Conservation (phyloP, 2,797 vertebrate species). For the Sebastes ruberrimus region DNA sequence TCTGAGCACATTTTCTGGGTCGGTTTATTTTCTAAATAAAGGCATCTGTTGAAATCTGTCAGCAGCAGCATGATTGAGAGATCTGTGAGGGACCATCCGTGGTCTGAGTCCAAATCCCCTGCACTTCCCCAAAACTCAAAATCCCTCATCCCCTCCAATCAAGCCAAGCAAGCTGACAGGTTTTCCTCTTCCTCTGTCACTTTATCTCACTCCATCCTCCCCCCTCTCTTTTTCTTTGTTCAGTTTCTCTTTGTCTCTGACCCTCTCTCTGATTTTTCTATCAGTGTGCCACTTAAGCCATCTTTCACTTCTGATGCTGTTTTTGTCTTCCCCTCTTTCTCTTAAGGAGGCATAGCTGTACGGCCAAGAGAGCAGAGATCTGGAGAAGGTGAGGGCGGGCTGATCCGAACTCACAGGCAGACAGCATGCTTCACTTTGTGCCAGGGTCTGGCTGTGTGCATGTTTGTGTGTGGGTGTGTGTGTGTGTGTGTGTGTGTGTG, state of each 20-base stretch:
- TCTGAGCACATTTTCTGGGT: constrained; percentile 33
- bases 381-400: not conserved
- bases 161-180: constrained; percentile 20
- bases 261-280: not conserved
- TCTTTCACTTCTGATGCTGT: not conserved
- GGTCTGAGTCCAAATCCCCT: constrained; percentile 37
- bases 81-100: not conserved
- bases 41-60: constrained; percentile 28
- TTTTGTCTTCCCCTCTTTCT: not conserved
- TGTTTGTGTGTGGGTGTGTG: not conserved
- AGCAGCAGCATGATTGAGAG: constrained; percentile 36
- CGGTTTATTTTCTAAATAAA: constrained; percentile 35
- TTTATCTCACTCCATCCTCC: not conserved
- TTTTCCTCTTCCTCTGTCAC: constrained; percentile 1
- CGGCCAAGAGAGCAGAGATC: constrained; percentile 6
- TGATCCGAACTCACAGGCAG: constrained; percentile 24
- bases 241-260: not conserved
- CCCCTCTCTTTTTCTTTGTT: not conserved
- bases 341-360: not conserved
- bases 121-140: constrained; percentile 20
- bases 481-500: not conserved
- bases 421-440: constrained; percentile 21
- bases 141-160: constrained; percentile 25
- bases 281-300: not conserved
- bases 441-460: constrained; percentile 9